Evolutionary conservation across 2,113 vertebrate species (phyloP), one percentile per base, ranked within the genome.

Genomic region (Eubucco bourcierii): DNA sequence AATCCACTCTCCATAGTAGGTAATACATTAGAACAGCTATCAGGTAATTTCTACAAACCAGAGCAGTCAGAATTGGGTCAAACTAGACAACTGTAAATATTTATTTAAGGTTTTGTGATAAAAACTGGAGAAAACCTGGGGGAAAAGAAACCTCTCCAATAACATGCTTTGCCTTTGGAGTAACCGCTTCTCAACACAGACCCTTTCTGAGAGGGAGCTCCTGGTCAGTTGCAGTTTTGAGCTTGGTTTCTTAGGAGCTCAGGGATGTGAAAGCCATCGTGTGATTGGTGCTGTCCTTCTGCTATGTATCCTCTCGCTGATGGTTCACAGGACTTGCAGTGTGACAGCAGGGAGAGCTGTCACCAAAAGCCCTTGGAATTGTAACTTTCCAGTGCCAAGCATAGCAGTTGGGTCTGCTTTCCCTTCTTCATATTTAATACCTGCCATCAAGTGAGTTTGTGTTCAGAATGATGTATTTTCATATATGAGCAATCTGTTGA

Each of bases 21-120:
- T 92, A 93, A 79, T 66, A 44, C 23, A 52, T 72, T 75, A 56
- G 20, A 84, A 92, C 70, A 88, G 84, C 52, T 92, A 92, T 70
- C 67, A 81, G 41, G 25, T 94, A 1, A 16, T 90, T 92, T 90
- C 52, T 89, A 64, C 34, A 90, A 70, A 76, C 5, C 31, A 27
- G 52, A 66, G 33, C 27, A 29, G 2, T 82, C 33, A 90, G 60
- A 87, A 79, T 70, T 46, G 47, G 56, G 31, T 71, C 53, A 80
- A 19, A 23, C 25, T 53, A 59, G 56, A 33, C 55, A 93, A 77
- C 37, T 56, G 28, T 56, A 88, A 88, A 59, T 86, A 80, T 81
- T 72, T 84, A 21, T 81, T 91, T 90, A 39, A 86, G 12, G 9
- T 66, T 81, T 93, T 61, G 4, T 59, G 27, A 27, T 15, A 70